Base-by-base conservation (phyloP, 2,888 invertebrate species). In the Netelia fuscicornis region DNA sequence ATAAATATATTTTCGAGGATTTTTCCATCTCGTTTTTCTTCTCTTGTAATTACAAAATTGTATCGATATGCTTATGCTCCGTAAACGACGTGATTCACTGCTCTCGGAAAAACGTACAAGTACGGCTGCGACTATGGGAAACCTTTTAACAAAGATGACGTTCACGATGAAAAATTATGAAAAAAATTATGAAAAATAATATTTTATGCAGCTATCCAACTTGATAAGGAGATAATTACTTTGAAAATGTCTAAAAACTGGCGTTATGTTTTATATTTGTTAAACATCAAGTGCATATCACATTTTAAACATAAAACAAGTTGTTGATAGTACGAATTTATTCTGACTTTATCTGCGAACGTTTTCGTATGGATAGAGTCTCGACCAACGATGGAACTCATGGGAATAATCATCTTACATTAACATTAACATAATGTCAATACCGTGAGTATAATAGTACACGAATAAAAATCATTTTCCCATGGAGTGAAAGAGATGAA, bases 1-100 rank as follows among this genome's bases (percentile, higher is more conserved):
- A 92, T 89, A 91, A 92, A 92, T 91, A 91, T 91, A 91, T 90
- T 89, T 89, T 89, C 88, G 82, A 87, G 80, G 86, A 86, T 77
- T 86, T 79, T 83, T 75, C 87, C 88, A 74, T 68, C 85, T 81
- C 71, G 68, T 76, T 81, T 75, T 68, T 77, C 78, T 71, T 88
- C 64, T 86, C 86, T 79, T 70, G 86, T 87, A 84, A 88, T 89
- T 91, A 91, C 77, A 91, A 90, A 90, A 90, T 89, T 88, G 87
- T 87, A 79, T 90, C 91, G 92, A 92, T 92, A 92, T 92, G 92
- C 91, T 88, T 91, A 86, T 88, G 86, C 86, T 87, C 84, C 86
- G 86, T 83, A 84, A 83, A 82, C 83, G 83, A 81, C 83, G 72
- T 76, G 82, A 84, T 80, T 81, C 60, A 79, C 68, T 80, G 81